Evolutionary conservation across 2,113 vertebrate genomes (phyloP), one percentile per base, ranked within the genome.

Genomic region (Lucifuga dentata): DNA sequence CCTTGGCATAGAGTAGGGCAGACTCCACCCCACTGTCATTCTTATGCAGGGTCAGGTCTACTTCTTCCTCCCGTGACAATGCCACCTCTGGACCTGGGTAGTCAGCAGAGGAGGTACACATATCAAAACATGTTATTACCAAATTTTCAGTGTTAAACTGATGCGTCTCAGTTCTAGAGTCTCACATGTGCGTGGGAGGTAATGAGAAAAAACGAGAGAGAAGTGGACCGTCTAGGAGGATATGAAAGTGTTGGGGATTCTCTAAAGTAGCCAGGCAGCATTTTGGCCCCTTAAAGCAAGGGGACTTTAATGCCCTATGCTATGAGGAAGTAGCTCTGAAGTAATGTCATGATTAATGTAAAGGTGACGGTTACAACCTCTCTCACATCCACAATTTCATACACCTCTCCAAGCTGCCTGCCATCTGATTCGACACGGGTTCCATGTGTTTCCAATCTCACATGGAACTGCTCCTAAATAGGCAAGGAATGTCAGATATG

Each of bases 1-100:
- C 94, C 90, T 99, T 99, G 64, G 96, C 95, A 41, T 98, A 99
- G 15, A 95, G 95, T 36, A 99, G 91, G 59, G 96, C 96, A 0
- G 95, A 95, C 85, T 99, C 96, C 70, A 99, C 92, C n/a, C 95
- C 96, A 2, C 93, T 94, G 73, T 95, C 94, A 74, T 94, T 95
- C 83, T 94, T 96, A 79, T 95, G 92, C 57, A 98, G 91, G 73
- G 93, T 88, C 55, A 81, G 91, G 84, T 98, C 96, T 29, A 97
- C 92, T 50, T 96, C 95, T 85, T 96, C 89, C 80, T 94, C 95
- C 76, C 92, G 93, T 71, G 96, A 93, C 78, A 91, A 87, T 38
- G 92, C 40, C 66, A 84, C 68, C 41, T 86, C 83, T 60, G 66
- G 65, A 20, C 81, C 90, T 91, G 52, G 0, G 39, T 51, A 51